Conservation (phyloP, 2,888 invertebrate genomes). For the Teleogryllus oceanicus region DNA sequence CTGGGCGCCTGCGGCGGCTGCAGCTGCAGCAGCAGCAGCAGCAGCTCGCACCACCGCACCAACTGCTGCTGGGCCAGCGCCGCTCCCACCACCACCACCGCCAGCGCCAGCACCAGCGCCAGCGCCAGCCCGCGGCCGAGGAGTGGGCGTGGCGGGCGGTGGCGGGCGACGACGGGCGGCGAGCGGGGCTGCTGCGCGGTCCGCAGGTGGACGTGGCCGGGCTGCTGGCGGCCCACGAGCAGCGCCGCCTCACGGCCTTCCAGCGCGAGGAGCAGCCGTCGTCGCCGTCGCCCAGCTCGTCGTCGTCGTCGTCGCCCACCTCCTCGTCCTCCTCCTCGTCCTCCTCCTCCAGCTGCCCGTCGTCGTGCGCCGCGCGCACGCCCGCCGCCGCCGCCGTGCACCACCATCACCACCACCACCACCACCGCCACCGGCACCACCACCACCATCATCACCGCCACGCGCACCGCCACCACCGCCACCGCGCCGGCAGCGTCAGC, state of each 20-base stretch:
- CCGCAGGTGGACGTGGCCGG: conserved; percentile 39
- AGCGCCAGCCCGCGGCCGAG: background rate
- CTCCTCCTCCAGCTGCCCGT: conserved; percentile 19
- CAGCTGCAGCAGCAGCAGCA: background rate
- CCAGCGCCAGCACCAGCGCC: conserved; percentile 26
- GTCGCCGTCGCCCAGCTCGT: conserved; percentile 34
- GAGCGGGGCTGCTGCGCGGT: background rate
- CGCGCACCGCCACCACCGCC: conserved; percentile 20
- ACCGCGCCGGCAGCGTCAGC: conserved; percentile 18
- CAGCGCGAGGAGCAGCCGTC: conserved; percentile 38
- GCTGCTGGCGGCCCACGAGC: conserved; percentile 43
- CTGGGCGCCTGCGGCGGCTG: conserved; percentile 11
- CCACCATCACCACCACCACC: conserved; percentile 35
- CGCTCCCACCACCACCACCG: conserved; percentile 41
- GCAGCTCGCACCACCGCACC: conserved; percentile 31
- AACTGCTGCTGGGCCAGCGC: conserved; percentile 43
- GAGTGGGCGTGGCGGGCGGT: background rate
- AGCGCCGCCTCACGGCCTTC: conserved; percentile 40
- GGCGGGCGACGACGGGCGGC: background rate
- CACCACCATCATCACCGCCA: conserved; percentile 36
- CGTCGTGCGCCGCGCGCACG: background rate
- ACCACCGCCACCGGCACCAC: conserved; percentile 31
- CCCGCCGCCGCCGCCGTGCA: conserved; percentile 27
- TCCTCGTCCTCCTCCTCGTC: conserved; percentile 35
- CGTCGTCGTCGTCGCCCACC: conserved; percentile 22